Base-by-base conservation (phyloP, 2,888 invertebrate species). In the Incurvaria masculella region DNA sequence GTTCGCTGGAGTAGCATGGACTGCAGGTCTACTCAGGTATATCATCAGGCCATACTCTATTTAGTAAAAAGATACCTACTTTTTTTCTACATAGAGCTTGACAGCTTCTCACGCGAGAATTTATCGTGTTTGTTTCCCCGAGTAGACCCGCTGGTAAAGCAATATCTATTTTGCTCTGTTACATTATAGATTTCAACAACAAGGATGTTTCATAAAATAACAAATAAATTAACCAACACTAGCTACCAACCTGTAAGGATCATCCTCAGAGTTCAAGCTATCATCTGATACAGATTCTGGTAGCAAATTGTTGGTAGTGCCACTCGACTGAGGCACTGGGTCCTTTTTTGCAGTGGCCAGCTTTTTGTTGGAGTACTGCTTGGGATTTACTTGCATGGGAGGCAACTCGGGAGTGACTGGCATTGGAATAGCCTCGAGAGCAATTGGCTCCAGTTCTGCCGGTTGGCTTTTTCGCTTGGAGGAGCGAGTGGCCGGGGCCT, bases 261-360 rank as follows among this genome's bases (percentile, higher is more conserved):
- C 95, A 72, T 95, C 94, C 70, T 94, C 94, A n/a, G 91, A 91
- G 68, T 87, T 87, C 64, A 82, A 84, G 63, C 81, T 83, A 55
- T 83, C 87, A 60, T 83, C 83, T 48, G 85, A 84, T n/a, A n/a
- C n/a, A n/a, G n/a, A n/a, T 60, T 82, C 84, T 41, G 72, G 72
- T 75, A 50, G 79, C 76, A 67, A 59, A 57, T 67, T 68, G 76
- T 56, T 65, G 78, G 62, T 21, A 59, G 59, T 42, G 56, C 57
- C 56, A 44, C 64, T 58, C 27, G 58, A 45, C 52, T 57, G 60
- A 45, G 56, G 19, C 20, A 55, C 26, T 48, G 49, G 59, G 48
- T 72, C 72, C 46, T 58, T 66, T 57, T 69, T 75, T 50, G 68
- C 75, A 44, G 46, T 57, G 14, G 59, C 45, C 21, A 69, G 51